phyloP scores from a whole-genome alignment of 2,113 vertebrate genomes.

The Callorhinus ursinus region DNA sequence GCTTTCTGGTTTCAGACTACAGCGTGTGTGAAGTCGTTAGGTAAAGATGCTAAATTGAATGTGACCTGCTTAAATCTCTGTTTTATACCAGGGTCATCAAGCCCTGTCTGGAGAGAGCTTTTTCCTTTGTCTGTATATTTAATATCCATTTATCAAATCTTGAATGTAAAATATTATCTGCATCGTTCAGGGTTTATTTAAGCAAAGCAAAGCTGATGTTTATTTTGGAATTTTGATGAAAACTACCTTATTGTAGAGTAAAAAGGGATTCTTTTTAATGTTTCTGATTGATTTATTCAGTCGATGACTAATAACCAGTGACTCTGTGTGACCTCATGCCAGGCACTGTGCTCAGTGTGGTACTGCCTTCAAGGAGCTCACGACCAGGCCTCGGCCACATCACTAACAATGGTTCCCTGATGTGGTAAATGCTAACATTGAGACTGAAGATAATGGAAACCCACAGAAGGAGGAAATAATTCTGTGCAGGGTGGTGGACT shows the following conservation, averaged over 20 bases:
- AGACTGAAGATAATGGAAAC: neutral
- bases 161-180: constrained; percentile 40
- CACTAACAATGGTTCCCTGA: neutral
- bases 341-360: neutral
- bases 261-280: neutral
- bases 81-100: constrained; percentile 54
- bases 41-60: neutral
- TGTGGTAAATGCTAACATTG: neutral
- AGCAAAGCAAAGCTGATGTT: constrained; percentile 33
- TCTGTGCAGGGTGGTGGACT: neutral
- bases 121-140: constrained; percentile 10
- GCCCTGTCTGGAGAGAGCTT: neutral
- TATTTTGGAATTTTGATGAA: constrained; percentile 49
- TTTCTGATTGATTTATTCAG: neutral
- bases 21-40: constrained; percentile 5
- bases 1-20: constrained; percentile 38
- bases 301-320: neutral
- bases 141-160: constrained; percentile 40
- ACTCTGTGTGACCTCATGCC: neutral
- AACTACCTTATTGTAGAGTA: neutral
- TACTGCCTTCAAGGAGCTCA: neutral
- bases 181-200: constrained; percentile 40
- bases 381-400: neutral
- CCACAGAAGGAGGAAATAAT: neutral
- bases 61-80: constrained; percentile 36